Percentiles rank a stretch among this genome's conserved stretches.
Conservation (phyloP, 2,888 invertebrate genomes). For the Griposia aprilina region DNA sequence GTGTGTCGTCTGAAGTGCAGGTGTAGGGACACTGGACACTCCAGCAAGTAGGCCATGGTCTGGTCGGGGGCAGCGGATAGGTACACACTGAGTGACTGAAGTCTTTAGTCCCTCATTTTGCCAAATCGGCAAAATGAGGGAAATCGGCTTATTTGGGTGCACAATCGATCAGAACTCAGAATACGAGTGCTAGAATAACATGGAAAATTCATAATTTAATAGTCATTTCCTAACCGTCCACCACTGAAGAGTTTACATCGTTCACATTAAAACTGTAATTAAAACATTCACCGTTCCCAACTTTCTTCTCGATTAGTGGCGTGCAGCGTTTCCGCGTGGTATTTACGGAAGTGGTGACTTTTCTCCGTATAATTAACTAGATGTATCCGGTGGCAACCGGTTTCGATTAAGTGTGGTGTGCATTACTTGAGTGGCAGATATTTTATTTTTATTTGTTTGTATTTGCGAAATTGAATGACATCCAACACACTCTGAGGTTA, state of each 20-base stretch:
- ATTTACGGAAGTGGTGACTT: slow-evolving; percentile 42
- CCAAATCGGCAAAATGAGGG: too few relatives aligned
- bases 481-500: not conserved
- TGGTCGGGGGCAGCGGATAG: not conserved
- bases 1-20: not conserved
- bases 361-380: slow-evolving; percentile 38
- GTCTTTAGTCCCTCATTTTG: not conserved
- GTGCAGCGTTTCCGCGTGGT: slow-evolving; percentile 44
- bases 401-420: slow-evolving; percentile 19
- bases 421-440: slow-evolving; percentile 3
- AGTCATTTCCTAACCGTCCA: not conserved
- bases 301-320: slow-evolving; percentile 40
- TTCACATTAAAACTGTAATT: slow-evolving; percentile 10
- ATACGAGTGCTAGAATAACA: not conserved
- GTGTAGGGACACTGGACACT: not conserved
- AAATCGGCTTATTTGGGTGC: not conserved
- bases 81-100: not conserved
- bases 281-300: slow-evolving; percentile 31
- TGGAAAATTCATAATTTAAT: slow-evolving; percentile 1
- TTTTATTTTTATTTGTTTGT: not conserved
- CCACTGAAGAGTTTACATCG: not conserved
- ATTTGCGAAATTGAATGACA: not conserved
- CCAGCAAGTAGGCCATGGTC: too few relatives aligned
- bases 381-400: slow-evolving; percentile 34
- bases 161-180: not conserved